A percentile compares a stretch with the other conserved stretches of the same genome.
Evolutionary conservation across 2,113 vertebrate genomes (phyloP).

Genomic region (Nipponia nippon): DNA sequence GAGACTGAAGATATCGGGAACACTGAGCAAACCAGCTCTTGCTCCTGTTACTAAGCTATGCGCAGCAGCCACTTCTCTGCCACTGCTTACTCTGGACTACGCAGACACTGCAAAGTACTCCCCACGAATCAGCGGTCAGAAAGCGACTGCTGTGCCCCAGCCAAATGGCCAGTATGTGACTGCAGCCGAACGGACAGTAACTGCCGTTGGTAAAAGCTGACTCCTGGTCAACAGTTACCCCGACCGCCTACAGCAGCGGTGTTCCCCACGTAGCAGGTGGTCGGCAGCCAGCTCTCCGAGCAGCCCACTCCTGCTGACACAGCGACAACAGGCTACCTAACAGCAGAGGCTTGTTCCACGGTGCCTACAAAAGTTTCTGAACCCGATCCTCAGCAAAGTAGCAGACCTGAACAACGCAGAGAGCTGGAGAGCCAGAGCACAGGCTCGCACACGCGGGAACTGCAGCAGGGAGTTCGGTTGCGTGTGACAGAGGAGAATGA

Average conservation of each 20-base stretch:
- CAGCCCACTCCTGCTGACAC: background rate
- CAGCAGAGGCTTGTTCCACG: background rate
- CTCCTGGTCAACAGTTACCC: background rate
- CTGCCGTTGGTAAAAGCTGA: background rate
- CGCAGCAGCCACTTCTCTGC: background rate
- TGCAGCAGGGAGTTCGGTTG: background rate
- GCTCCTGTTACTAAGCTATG: rapidly evolving
- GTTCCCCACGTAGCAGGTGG: background rate
- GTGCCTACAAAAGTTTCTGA: background rate
- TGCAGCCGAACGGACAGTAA: background rate
- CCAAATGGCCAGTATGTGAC: background rate
- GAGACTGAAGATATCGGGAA: background rate
- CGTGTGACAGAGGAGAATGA: background rate
- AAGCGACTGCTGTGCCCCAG: background rate
- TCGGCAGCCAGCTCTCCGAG: background rate
- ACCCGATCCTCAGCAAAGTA: background rate
- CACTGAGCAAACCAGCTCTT: background rate
- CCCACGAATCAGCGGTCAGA: background rate
- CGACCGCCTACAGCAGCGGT: background rate
- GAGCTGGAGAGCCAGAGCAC: too few species aligned
- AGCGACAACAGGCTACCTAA: background rate
- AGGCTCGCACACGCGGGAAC: rapidly evolving
- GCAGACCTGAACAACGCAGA: background rate
- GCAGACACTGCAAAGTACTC: background rate
- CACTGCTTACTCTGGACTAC: background rate